Conservation (phyloP, 2,888 invertebrate genomes). For the Tipula vernalis region DNA sequence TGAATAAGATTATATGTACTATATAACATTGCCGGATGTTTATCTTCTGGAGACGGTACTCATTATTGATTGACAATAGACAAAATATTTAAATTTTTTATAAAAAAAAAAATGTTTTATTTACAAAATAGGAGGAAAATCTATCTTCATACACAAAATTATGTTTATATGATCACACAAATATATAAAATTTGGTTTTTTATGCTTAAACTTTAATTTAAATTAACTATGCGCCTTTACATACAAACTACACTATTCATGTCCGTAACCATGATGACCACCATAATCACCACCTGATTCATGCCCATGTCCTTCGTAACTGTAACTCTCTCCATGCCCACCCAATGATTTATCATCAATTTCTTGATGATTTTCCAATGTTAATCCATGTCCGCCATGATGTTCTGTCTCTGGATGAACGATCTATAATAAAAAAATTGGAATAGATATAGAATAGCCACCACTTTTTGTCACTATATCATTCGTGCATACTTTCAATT, state of each 20-base stretch:
- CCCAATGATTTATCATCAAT: constrained; percentile 9
- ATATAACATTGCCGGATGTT: background rate
- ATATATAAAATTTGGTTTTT: background rate
- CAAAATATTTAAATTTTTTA: background rate
- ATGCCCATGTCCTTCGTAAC: background rate
- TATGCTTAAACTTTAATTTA: background rate
- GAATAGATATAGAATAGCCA: background rate
- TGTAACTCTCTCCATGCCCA: background rate
- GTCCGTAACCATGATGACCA: constrained; percentile 29
- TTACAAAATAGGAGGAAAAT: background rate
- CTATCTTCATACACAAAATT: background rate
- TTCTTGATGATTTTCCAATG: constrained; percentile 43
- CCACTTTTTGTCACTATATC: background rate
- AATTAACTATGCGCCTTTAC: constrained; percentile 13
- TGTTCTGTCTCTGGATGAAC: constrained; percentile 49
- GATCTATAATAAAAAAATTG: constrained; percentile 20
- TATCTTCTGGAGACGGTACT: too few species aligned
- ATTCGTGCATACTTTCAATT: constrained; percentile 35
- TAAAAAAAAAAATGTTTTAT: background rate
- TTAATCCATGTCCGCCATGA: constrained; percentile 44
- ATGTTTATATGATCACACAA: background rate
- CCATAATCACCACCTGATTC: background rate
- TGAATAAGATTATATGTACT: background rate
- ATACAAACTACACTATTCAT: constrained; percentile 25
- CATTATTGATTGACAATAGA: background rate